Evolutionary conservation across 1,140 invertebrate genomes (phyloP), one percentile per base, ranked within the genome.

Genomic region (Drosophila aff.): DNA sequence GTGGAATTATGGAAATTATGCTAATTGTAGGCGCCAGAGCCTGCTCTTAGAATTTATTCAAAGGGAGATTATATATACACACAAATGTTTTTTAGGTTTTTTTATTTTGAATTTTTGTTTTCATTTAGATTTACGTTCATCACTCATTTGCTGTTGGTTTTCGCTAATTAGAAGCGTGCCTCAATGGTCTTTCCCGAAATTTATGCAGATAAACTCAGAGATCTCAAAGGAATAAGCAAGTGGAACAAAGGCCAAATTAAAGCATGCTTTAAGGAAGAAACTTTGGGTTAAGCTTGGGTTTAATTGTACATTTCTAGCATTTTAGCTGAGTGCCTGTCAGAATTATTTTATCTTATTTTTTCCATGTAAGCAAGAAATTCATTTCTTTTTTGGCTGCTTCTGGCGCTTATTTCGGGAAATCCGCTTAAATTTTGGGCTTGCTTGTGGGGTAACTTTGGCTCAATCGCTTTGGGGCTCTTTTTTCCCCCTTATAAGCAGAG

Each of bases 91-190:
- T 38, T 50, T 18, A 11, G 31, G 28, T 58, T 21, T 38, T 38
- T 33, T 47, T 23, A 58, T 43, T 61, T 41, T 47, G 16, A 43
- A 59, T 40, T 81, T 66, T 38, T 26, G 59, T 60, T 60, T 79
- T 82, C 61, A 76, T 80, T 71, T 60, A 63, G 72, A 76, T 82
- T 79, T 82, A 36, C 36, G 41, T 74, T 63, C 67, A 61, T 62
- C 44, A 46, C 66, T 59, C 63, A 80, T 75, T 82, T 79, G 85
- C 61, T 79, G 83, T 71, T 64, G 84, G 80, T 64, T 69, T 46
- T 73, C 38, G 76, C 84, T 86, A 86, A 86, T 86, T 86, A 86
- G 80, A 73, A 89, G 84, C 83, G 76, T 79, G 80, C 68, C 53
- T 43, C 67, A 46, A 43, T 61, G 41, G 53, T 31, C 40, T 60